Base-by-base conservation (phyloP, 2,888 invertebrate species). In the Eledona agricola region DNA sequence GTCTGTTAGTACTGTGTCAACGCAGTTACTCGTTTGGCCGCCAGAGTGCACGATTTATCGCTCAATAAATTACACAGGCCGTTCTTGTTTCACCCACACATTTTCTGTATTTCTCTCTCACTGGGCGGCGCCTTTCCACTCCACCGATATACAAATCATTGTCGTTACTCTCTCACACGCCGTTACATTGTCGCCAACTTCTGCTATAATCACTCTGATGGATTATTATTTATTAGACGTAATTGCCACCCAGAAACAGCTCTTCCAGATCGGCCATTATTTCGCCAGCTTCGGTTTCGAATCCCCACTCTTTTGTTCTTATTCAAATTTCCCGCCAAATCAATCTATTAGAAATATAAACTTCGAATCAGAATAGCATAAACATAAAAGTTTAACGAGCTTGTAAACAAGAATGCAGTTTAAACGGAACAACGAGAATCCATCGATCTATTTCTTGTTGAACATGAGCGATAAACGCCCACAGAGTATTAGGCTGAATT, bases 1-100 rank as follows among this genome's bases (percentile, higher is more conserved):
- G 75, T 74, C 74, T 74, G 75, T 75, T 75, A 73, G 75, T 73
- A 75, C 73, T 75, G 72, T 75, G 74, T 75, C 75, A 75, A 74
- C 73, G 73, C 72, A 74, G 74, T 74, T 75, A 72, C 73, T 72
- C 72, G 72, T 73, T 73, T 72, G 70, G 69, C 74, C 74, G 74
- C 72, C 73, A 74, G 74, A 74, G 74, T 72, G 73, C 73, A 75
- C 73, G 71, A 75, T 75, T 75, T 75, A 75, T 75, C 75, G 75
- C 74, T 75, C 75, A 74, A 75, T 75, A 75, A 75, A 75, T 75
- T 75, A 75, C 72, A 63, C 59, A 63, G 61, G 64, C 66, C 61
- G 57, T 73, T 73, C 71, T 72, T 71, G 71, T 72, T 70, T 68
- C 50, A 51, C 69, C 60, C 69, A 64, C 59, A 64, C 62, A 59